Conservation (phyloP, 2,797 vertebrate species). For the Triplophysa yarkandensis region DNA sequence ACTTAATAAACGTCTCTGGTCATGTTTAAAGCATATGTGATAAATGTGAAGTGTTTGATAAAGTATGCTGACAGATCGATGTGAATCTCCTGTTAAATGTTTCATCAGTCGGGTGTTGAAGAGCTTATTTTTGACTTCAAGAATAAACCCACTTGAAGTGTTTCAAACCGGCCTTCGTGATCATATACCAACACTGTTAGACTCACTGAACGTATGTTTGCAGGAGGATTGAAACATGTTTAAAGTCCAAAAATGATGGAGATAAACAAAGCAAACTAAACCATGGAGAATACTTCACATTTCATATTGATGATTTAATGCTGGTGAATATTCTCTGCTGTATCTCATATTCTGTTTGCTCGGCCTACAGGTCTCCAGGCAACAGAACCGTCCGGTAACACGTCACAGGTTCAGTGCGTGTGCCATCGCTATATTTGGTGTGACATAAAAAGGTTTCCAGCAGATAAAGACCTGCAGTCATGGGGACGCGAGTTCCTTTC, state of each 20-base stretch:
- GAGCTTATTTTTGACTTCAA: not conserved
- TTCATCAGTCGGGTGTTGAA: constrained; percentile 4
- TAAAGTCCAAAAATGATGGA: not conserved
- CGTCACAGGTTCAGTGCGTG: constrained; percentile 62
- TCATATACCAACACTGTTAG: no score
- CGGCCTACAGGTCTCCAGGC: constrained; percentile 68
- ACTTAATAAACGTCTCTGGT: not conserved
- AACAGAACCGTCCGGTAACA: constrained; percentile 54
- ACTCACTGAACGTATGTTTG: not conserved
- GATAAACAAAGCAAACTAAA: not conserved
- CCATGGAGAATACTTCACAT: no score
- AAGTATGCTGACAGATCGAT: constrained; percentile 42
- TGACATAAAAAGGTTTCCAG: constrained; percentile 60
- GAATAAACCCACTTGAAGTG: not conserved
- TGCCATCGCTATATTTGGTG: constrained; percentile 72
- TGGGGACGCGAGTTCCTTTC: constrained; percentile 70
- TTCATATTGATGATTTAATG: constrained; percentile 36
- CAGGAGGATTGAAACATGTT: not conserved
- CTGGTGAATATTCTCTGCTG: constrained; percentile 1
- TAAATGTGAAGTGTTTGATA: constrained; percentile 27
- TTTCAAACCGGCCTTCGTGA: not conserved
- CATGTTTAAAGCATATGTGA: constrained; percentile 11
- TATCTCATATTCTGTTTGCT: constrained; percentile 68
- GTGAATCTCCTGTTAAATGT: constrained; percentile 30
- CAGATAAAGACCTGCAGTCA: constrained; percentile 69